Evolutionary conservation across 2,797 vertebrate species (phyloP).

Genomic region (Peromyscus aztecus): DNA sequence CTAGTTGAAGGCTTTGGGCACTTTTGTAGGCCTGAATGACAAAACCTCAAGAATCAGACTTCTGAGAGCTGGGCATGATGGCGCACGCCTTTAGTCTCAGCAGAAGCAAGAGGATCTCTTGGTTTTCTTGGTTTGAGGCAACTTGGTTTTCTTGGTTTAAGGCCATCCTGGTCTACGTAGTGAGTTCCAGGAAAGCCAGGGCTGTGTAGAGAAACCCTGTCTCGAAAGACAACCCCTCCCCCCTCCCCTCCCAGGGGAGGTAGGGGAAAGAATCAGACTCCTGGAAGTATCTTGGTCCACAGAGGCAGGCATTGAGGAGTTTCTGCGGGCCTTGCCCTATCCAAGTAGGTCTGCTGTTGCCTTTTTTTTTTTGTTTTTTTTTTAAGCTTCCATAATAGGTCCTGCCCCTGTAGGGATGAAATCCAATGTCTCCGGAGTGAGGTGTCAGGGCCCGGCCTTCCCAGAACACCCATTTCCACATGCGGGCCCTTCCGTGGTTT

Average conservation of each 20-base stretch:
- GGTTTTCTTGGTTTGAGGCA: too few species aligned
- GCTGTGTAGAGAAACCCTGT: neutral
- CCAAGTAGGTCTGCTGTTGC: neutral
- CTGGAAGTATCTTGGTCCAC: conserved; percentile 83
- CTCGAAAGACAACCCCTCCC: neutral
- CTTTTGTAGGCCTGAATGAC: conserved; percentile 93
- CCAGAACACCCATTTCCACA: neutral
- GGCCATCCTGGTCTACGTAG: conserved; percentile 11
- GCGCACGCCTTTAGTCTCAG: neutral
- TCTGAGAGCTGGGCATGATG: conserved; percentile 70
- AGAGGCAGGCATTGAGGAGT: conserved; percentile 86
- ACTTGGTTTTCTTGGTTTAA: too few species aligned
- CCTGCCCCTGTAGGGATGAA: neutral
- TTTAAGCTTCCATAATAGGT: neutral
- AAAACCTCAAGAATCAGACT: conserved; percentile 91
- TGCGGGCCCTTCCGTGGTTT: neutral
- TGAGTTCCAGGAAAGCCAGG: neutral
- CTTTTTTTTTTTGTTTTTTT: neutral
- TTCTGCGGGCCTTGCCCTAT: conserved; percentile 70
- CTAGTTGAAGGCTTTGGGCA: conserved; percentile 94
- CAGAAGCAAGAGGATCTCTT: neutral
- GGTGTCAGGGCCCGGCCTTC: neutral
- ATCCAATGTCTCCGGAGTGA: neutral
- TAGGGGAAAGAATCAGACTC: neutral
- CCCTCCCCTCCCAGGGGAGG: neutral